Evolutionary conservation across 2,797 vertebrate species (phyloP), one percentile per base, ranked within the genome.

Genomic region (Aplochiton taeniatus): DNA sequence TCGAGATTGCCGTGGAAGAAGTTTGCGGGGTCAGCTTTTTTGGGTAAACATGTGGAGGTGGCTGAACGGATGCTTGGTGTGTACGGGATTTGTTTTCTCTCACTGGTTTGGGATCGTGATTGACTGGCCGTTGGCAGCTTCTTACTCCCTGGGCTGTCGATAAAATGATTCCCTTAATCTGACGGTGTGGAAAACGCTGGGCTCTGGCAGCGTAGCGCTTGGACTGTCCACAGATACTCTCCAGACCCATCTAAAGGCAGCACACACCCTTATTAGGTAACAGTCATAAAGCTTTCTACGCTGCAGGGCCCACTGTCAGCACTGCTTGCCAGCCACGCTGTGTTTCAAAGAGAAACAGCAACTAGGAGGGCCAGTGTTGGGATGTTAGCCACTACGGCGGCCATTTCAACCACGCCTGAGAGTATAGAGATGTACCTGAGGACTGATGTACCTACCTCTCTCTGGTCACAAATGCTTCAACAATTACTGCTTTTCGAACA

Each of bases 231-330:
- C 44, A 63, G 65, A 58, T 42, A 46, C 61, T 66, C 65, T 73
- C 68, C 61, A 65, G 60, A 51, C 50, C 44, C 43, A 51, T 18
- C 60, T 63, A 55, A 61, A 54, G 52, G 46, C 52, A 60, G 63
- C 63, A 54, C 51, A 50, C 42, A 45, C 4, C 73, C 72, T 60
- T 67, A 67, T 73, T 78, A 73, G 63, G 68, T 43, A 55, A 58
- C 55, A 18, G 50, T 63, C 50, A 75, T 69, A 61, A 75, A 70
- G 66, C 66, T 58, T 53, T 76, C 67, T 65, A 60, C 63, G 16
- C 50, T 51, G 56, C 51, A 46, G 51, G 72, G 49, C 53, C 60
- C 67, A 64, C 57, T 31, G 66, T 13, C 47, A 64, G 71, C 16
- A 43, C 50, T 12, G n/a, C 51, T 62, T 31, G 31, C 20, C 48